These are phyloP conservation scores for Pterostichus niger DNA, from an alignment of 2,888 invertebrate genomes.

Conservation along the genomic window DNA sequence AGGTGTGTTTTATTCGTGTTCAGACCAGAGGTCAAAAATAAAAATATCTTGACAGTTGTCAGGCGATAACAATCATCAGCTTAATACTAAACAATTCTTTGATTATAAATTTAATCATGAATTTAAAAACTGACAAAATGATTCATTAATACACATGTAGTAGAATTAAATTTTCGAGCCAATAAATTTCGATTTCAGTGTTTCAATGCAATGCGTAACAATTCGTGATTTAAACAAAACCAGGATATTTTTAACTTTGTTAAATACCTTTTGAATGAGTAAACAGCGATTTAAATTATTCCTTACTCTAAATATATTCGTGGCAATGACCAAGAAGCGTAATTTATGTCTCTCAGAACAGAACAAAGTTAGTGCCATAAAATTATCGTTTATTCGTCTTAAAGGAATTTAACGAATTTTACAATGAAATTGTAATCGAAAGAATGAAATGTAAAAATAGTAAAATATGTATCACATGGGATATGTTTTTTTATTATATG, in stretches of 20 bases:
- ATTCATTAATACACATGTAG: too few relatives aligned
- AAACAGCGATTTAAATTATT: not conserved
- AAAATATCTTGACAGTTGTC: slow-evolving; percentile 19
- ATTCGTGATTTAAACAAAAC: not conserved
- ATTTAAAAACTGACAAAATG: too few relatives aligned
- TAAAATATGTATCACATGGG: too few relatives aligned
- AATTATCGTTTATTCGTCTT: too few relatives aligned
- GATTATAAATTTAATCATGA: not conserved
- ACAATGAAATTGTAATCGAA: too few relatives aligned
- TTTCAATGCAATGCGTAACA: not conserved
- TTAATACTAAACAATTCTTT: not conserved
- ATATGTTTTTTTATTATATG: too few relatives aligned
- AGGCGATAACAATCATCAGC: not conserved
- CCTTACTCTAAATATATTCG: not conserved
- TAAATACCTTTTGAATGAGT: not conserved
- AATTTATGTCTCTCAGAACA: not conserved
- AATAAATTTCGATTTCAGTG: not conserved
- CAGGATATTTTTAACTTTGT: not conserved
- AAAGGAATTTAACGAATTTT: too few relatives aligned
- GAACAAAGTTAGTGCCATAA: not conserved
- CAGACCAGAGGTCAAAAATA: slow-evolving; percentile 8
- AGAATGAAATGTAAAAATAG: too few relatives aligned
- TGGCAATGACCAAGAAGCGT: slow-evolving; percentile 8
- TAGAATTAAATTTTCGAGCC: too few relatives aligned
- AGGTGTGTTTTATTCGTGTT: slow-evolving; percentile 12